Base-by-base conservation (phyloP, 1,140 invertebrate species). In the Amyelois transitella region DNA sequence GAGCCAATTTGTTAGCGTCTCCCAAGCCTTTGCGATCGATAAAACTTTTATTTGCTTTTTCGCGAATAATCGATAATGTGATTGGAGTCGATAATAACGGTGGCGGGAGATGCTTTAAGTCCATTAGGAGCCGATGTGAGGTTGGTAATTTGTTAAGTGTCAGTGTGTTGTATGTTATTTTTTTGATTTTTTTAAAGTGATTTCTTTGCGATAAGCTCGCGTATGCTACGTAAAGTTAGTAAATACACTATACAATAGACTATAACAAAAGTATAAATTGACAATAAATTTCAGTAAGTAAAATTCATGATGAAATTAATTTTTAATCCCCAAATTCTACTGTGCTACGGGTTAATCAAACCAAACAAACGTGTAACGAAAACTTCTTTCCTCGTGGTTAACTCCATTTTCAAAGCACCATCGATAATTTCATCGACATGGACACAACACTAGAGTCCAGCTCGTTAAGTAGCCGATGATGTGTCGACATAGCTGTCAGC, bases 1-100 rank as follows among this genome's bases (percentile, higher is more conserved):
- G 62, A 69, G 64, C 69, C 72, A 77, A 81, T 78, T 81, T 81
- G 77, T 78, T 73, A 75, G 62, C 67, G 65, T 57, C 47, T 38
- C 32, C 14, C 18, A 28, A 20, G 22, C 53, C 20, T n/a, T 32
- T 49, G 18, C 55, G 32, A 21, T 45, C 55, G 48, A 56, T 56
- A 17, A 44, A 56, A 56, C 28, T 51, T 51, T 56, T 56, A 51
- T 51, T 56, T 51, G 48, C 48, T 44, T 28, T 28, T 45, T 38
- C 18, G 45, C 20, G 45, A 48, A 48, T 48, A 48, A 48, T 20
- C 21, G 55, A 56, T 56, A 56, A 56, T 51, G 47, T 44, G 48
- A 56, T 44, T 56, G 28, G 20, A 49, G 1, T 48, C 28, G 48
- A 51, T 51, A 56, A 56, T 55, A 28, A 50, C 28, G 25, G 48